Evolutionary conservation across 2,797 vertebrate species (phyloP).

Genomic region (Cryptoblepharus egeriae): DNA sequence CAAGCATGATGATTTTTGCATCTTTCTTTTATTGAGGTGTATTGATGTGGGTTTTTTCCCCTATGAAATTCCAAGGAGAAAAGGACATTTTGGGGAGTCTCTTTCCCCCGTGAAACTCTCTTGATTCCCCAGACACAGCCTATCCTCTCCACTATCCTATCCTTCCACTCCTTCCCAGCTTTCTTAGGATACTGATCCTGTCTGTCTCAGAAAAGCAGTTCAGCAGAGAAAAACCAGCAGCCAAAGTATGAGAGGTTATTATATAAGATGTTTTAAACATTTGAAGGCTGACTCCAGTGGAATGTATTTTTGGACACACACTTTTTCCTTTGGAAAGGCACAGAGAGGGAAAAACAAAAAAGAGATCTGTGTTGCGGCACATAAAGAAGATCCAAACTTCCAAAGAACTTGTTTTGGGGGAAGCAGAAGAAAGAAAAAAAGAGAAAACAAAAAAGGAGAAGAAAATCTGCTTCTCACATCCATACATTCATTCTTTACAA

Average conservation of each 20-base stretch:
- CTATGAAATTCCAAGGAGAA: not conserved
- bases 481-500: too few species aligned
- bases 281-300: too few species aligned
- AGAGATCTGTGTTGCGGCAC: not conserved
- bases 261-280: not conserved
- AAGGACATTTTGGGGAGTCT: not conserved
- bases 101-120: too few species aligned
- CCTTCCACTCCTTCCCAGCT: not conserved
- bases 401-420: not conserved
- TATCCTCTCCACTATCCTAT: too few species aligned
- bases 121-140: too few species aligned
- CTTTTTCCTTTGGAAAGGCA: not conserved
- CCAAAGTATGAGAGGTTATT: not conserved
- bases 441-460: not conserved
- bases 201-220: not conserved
- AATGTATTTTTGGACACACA: not conserved
- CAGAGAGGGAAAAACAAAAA: too few species aligned
- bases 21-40: not conserved
- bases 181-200: not conserved
- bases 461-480: not conserved
- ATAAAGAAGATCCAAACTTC: not conserved
- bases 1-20: not conserved
- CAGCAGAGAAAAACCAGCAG: not conserved
- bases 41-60: not conserved
- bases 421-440: not conserved